Evolutionary conservation across 2,797 vertebrate species (phyloP), one percentile per base, ranked within the genome.

Genomic region (Trichosurus vulpecula): DNA sequence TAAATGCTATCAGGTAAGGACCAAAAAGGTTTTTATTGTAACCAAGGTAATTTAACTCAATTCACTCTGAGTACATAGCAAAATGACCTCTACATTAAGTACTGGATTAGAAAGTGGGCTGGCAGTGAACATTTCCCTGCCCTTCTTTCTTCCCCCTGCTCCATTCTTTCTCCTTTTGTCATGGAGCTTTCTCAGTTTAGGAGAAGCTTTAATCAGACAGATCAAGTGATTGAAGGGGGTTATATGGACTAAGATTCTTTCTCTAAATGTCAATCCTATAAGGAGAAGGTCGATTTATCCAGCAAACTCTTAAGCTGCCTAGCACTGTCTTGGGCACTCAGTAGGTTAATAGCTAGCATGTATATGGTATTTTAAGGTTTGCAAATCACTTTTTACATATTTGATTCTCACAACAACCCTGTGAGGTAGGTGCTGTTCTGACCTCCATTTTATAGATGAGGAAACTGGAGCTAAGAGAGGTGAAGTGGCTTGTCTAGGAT

Each of bases 221-320:
- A 55, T 13, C 3, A 93, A 94, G 81, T 35, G 29, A 96, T 90
- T 90, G 4, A 30, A 90, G 54, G 94, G 35, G 92, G 54, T 47
- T 30, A 41, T 27, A 0, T 8, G 6, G 61, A 12, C 55, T 41
- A 0, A 35, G 16, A n/a, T 52, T 95, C 6, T 55, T 41, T 95
- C 52, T 92, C 95, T 93, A 81, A n/a, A 90, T 95, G 52, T 53
- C 27, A 91, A 22, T 41, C 93, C 66, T 90, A 93, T 47, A 91
- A 87, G 91, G 92, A 56, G 52, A 93, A 91, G 90, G 41, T 47
- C 74, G 92, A 4, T 58, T 41, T 94, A 52, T 89, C 30, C 51
- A 41, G 31, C 51, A 90, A 92, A 92, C 91, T 61, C 52, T 96
- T 92, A 16, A 0, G 9, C 91, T 52, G 41, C 19, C 74, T 92